These are phyloP conservation scores for Hyppa rectilinea DNA, from an alignment of 2,888 invertebrate genomes.

Conservation along the genomic window DNA sequence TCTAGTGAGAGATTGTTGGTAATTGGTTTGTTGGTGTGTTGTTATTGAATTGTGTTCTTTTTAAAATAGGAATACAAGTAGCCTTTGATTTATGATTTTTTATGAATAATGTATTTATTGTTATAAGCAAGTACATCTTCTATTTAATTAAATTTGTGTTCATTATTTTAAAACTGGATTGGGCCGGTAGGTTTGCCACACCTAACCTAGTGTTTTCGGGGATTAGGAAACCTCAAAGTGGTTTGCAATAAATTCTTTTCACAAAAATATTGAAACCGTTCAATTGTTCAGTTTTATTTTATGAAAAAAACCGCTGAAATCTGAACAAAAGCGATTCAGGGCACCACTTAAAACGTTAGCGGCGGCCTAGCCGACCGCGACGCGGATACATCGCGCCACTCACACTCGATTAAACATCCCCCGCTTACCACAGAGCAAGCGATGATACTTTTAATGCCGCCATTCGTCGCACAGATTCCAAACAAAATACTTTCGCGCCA, in stretches of 20 bases:
- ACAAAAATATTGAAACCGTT: conserved; percentile 6
- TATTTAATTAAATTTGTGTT: neutral
- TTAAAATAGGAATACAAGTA: neutral
- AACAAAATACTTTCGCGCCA: conserved; percentile 44
- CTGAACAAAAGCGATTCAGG: conserved; percentile 43
- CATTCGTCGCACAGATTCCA: conserved; percentile 37
- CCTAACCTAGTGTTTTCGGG: neutral
- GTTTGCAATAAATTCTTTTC: neutral
- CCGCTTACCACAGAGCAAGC: conserved; percentile 42
- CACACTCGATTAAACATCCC: conserved; percentile 59
- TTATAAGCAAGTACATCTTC: neutral
- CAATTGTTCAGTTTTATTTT: conserved; percentile 6
- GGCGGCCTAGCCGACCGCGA: conserved; percentile 43
- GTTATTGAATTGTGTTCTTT: conserved; percentile 9
- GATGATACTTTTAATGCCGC: conserved; percentile 51
- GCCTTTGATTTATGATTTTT: neutral
- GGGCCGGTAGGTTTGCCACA: neutral
- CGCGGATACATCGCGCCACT: conserved; percentile 41
- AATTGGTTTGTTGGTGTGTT: conserved; percentile 24
- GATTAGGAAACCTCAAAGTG: neutral
- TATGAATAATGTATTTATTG: neutral
- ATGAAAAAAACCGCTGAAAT: conserved; percentile 22
- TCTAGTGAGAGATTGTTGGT: conserved; percentile 26
- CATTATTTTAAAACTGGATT: neutral
- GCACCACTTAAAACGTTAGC: conserved; percentile 55